phyloP scores from a whole-genome alignment of 2,888 invertebrate species.

The Lasioglossum morio region DNA sequence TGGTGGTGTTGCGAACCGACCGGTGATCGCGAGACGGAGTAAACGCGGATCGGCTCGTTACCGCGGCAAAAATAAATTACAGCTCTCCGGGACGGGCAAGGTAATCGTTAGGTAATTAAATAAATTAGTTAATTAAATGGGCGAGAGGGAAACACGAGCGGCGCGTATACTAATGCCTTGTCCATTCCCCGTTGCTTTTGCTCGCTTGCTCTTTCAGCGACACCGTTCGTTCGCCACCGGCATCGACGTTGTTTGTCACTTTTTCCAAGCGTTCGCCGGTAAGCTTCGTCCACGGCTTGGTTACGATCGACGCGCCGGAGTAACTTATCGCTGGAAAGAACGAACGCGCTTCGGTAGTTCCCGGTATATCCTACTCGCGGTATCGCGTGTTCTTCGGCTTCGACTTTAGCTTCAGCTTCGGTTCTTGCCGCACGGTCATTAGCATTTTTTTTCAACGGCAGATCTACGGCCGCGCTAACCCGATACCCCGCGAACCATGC shows the following conservation, averaged over 20 bases:
- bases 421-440: constrained; percentile 45
- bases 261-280: constrained; percentile 27
- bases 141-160: constrained; percentile 23
- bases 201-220: neutral
- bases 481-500: constrained; percentile 37
- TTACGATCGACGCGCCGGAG: constrained; percentile 39
- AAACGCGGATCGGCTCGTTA: constrained; percentile 42
- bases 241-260: constrained; percentile 49
- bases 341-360: constrained; percentile 46
- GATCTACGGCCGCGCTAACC: constrained; percentile 45
- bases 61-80: constrained; percentile 50
- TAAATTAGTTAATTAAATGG: constrained; percentile 59
- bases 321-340: constrained; percentile 48
- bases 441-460: constrained; percentile 45
- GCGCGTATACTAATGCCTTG: constrained; percentile 25
- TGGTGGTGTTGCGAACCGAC: neutral
- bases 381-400: constrained; percentile 37
- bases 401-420: neutral
- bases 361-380: neutral
- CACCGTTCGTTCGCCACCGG: constrained; percentile 29
- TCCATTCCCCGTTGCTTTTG: neutral
- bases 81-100: constrained; percentile 40
- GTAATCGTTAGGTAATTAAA: constrained; percentile 60
- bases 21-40: constrained; percentile 26
- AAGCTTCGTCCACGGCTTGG: constrained; percentile 5